These are phyloP conservation scores for Lamellibrachia columna DNA, from an alignment of 2,888 invertebrate species.

Conservation along the genomic window DNA sequence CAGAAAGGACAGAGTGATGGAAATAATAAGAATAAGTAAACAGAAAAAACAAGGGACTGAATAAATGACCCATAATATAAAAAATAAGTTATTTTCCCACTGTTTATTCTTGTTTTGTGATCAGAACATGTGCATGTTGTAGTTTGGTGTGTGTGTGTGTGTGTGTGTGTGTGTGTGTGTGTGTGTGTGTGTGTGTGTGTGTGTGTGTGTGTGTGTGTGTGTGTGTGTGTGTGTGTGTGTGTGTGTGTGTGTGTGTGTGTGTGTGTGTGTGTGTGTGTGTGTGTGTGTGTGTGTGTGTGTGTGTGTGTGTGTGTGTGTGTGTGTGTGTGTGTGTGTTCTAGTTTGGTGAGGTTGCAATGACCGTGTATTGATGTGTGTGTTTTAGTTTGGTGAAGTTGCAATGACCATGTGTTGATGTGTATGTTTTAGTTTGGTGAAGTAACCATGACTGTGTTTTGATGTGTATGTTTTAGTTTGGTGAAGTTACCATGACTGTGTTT, in stretches of 20 bases:
- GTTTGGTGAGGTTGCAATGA: neutral
- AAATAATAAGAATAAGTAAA: too few relatives aligned
- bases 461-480: neutral
- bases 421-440: slow-evolving; percentile 63
- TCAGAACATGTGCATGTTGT: too few relatives aligned
- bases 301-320: too few relatives aligned
- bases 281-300: too few relatives aligned
- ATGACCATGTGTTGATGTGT: slow-evolving; percentile 45
- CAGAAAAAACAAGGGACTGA: too few relatives aligned
- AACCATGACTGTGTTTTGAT: neutral
- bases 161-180: neutral
- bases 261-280: too few relatives aligned
- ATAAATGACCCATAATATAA: too few relatives aligned
- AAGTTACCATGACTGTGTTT: neutral
- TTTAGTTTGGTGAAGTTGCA: slow-evolving; percentile 40
- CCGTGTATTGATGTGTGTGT: neutral
- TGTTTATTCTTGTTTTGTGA: too few relatives aligned
- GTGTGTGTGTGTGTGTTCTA: neutral
- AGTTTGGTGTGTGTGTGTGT: neutral
- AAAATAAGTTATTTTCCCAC: too few relatives aligned
- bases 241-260: neutral
- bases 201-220: neutral
- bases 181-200: too few relatives aligned
- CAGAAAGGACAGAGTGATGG: too few relatives aligned
- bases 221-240: neutral